Conservation (phyloP, 2,113 vertebrate species). For the Hiodon tergisus region DNA sequence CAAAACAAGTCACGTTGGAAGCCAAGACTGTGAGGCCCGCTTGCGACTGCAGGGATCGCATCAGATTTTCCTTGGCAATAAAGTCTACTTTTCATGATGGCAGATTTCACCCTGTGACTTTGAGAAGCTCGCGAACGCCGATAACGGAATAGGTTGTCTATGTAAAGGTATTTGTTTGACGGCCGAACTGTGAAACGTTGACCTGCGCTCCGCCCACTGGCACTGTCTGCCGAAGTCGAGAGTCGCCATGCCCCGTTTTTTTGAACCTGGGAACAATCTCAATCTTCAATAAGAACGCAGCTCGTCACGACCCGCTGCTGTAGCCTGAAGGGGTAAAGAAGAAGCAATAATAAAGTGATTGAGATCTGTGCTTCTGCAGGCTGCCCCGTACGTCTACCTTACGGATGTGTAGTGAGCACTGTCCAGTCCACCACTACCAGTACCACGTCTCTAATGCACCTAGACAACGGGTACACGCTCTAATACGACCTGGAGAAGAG, state of each 20-base stretch:
- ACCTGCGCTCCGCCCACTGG: not conserved
- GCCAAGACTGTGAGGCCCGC: not conserved
- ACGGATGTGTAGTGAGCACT: too few species aligned
- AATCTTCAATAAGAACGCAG: too few species aligned
- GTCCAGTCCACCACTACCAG: too few species aligned
- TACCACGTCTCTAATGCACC: too few species aligned
- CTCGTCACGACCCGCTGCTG: too few species aligned
- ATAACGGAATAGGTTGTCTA: not conserved
- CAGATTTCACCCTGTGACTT: not conserved
- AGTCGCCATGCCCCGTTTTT: not conserved
- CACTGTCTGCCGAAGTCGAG: not conserved
- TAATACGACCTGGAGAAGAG: too few species aligned
- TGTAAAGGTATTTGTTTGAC: not conserved
- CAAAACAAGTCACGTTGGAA: slow-evolving; percentile 12
- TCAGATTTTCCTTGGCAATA: slow-evolving; percentile 4
- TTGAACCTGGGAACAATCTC: not conserved
- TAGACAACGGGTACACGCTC: too few species aligned
- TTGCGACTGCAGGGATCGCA: not conserved
- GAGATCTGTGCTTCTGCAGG: too few species aligned
- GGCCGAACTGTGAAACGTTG: not conserved
- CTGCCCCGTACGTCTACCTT: too few species aligned
- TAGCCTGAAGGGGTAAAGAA: too few species aligned
- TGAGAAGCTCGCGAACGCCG: not conserved
- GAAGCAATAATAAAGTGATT: too few species aligned
- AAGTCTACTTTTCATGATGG: not conserved